A percentile compares a stretch with the other conserved stretches of the same genome.
Conservation (phyloP, 1,140 invertebrate species). For the Drosophila pallidifrons region DNA sequence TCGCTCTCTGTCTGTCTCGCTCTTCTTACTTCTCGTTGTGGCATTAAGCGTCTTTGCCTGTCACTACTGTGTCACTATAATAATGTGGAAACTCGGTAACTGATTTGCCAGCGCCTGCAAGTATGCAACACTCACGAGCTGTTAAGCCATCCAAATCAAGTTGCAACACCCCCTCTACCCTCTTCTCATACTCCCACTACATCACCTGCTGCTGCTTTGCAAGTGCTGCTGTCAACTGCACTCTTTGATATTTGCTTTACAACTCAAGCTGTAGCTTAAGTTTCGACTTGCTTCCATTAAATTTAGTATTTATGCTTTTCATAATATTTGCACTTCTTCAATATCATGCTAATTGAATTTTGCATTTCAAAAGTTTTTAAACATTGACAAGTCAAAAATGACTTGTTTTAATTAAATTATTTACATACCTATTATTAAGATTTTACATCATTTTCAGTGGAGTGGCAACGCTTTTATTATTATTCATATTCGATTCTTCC, state of each 20-base stretch:
- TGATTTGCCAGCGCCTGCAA: constrained; percentile 53
- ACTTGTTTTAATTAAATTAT: too few relatives aligned
- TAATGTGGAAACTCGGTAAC: constrained; percentile 24
- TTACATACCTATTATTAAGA: too few relatives aligned
- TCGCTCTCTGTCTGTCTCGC: not conserved
- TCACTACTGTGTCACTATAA: constrained; percentile 9
- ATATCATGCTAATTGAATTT: too few relatives aligned
- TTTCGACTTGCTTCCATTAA: too few relatives aligned
- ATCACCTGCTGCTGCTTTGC: not conserved
- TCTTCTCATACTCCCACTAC: not conserved
- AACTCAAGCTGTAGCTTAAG: not conserved
- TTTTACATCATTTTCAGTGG: too few relatives aligned
- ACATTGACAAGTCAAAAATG: too few relatives aligned
- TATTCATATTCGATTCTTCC: too few relatives aligned
- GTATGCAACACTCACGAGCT: constrained; percentile 52
- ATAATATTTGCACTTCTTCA: too few relatives aligned
- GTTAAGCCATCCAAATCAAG: constrained; percentile 11
- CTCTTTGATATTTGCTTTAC: not conserved
- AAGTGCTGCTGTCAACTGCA: not conserved
- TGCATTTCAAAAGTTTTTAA: too few relatives aligned
- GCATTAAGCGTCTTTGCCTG: constrained; percentile 36
- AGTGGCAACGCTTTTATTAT: too few relatives aligned
- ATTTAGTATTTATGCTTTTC: too few relatives aligned
- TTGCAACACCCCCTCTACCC: not conserved
- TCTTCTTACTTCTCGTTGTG: constrained; percentile 12